Evolutionary conservation across 2,113 vertebrate species (phyloP).

Genomic region (Fregata magnificens): DNA sequence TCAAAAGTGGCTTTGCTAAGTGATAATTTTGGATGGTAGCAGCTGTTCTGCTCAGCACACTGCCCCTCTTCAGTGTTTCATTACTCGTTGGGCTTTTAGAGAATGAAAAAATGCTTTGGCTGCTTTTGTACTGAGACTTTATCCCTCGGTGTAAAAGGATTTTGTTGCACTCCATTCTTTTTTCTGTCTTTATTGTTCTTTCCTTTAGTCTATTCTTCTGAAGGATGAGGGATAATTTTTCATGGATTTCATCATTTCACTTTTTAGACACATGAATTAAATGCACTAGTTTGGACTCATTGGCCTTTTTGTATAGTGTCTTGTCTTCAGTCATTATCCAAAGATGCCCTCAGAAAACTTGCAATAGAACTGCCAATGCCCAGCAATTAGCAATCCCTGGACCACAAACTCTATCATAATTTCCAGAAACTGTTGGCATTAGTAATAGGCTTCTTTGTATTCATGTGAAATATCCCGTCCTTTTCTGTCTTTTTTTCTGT

Average conservation of each 20-base stretch:
- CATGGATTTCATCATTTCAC: neutral
- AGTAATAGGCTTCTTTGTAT: neutral
- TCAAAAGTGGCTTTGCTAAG: neutral
- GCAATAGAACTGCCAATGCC: neutral
- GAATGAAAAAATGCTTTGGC: neutral
- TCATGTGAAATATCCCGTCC: neutral
- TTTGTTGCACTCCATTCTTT: neutral
- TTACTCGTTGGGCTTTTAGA: neutral
- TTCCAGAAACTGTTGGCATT: neutral
- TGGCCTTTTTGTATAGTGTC: neutral
- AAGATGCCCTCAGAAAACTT: slow-evolving; percentile 17
- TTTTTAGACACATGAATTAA: slow-evolving; percentile 8
- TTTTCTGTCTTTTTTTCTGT: neutral
- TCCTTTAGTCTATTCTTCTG: neutral
- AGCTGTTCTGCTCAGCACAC: neutral
- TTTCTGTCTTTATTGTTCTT: neutral
- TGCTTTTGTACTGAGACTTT: slow-evolving; percentile 15
- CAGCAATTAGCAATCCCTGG: slow-evolving; percentile 36
- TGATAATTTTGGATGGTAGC: neutral
- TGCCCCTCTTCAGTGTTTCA: neutral
- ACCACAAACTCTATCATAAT: neutral
- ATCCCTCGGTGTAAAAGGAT: neutral
- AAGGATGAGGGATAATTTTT: slow-evolving; percentile 5
- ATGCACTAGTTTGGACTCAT: neutral
- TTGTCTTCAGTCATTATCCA: slow-evolving; percentile 4